These are phyloP conservation scores for Tineola bisselliella DNA, from an alignment of 2,888 invertebrate genomes.

Conservation along the genomic window DNA sequence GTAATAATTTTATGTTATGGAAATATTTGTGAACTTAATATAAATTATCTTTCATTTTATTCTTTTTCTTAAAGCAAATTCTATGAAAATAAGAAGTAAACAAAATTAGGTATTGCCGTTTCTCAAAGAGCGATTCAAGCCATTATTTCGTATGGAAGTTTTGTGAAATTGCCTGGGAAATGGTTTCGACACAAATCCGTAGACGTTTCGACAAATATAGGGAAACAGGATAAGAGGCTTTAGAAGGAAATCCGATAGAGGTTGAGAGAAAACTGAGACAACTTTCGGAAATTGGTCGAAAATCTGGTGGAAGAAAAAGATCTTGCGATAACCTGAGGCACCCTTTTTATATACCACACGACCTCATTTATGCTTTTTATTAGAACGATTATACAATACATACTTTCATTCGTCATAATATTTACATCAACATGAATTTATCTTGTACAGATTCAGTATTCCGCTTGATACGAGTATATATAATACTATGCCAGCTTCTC, in stretches of 20 bases:
- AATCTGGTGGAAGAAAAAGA: not conserved
- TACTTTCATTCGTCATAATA: too few species aligned
- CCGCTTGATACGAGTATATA: too few species aligned
- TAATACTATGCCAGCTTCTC: too few species aligned
- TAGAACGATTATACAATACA: too few species aligned
- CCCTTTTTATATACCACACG: not conserved
- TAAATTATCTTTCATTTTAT: not conserved
- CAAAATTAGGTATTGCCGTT: not conserved
- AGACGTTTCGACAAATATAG: constrained; percentile 14
- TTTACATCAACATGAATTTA: too few species aligned
- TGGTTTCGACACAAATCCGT: constrained; percentile 12
- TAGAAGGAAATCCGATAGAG: constrained; percentile 33
- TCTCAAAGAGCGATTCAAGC: not conserved
- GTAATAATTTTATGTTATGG: too few species aligned
- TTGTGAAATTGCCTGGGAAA: constrained; percentile 12
- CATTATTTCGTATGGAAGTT: not conserved
- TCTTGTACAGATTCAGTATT: too few species aligned
- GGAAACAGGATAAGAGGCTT: constrained; percentile 14
- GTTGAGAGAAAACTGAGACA: constrained; percentile 35
- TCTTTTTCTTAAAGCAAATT: not conserved
- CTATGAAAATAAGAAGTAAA: too few species aligned
- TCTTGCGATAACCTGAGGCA: not conserved
- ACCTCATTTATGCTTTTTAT: too few species aligned
- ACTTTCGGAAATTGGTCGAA: constrained; percentile 32
- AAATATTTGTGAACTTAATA: not conserved